phyloP scores from a whole-genome alignment of 2,113 vertebrate genomes.

The Murina feae region DNA sequence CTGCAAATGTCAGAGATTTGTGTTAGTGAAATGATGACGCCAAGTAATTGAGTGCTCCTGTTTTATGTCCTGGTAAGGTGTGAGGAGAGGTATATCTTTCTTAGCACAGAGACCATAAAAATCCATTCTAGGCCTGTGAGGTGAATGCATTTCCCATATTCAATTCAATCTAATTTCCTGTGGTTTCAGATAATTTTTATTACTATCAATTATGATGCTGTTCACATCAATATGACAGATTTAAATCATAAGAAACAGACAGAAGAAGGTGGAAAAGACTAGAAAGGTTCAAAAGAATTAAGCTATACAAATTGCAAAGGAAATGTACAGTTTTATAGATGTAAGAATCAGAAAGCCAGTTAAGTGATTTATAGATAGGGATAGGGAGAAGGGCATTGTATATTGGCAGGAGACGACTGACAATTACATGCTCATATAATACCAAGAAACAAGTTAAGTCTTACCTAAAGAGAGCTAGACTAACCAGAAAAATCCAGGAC shows the following conservation, averaged over 20 bases:
- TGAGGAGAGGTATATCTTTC: background rate
- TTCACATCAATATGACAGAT: conserved; percentile 8
- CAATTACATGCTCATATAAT: background rate
- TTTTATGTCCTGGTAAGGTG: background rate
- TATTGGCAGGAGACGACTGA: background rate
- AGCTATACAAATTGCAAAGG: background rate
- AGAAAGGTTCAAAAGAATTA: background rate
- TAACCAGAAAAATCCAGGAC: background rate
- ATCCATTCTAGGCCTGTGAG: background rate
- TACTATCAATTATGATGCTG: conserved; percentile 16
- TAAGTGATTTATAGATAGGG: background rate
- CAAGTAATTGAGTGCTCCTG: background rate
- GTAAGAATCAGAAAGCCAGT: background rate
- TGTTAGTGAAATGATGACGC: background rate
- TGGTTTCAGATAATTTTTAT: conserved; percentile 58
- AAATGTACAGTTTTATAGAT: background rate
- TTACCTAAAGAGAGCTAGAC: background rate
- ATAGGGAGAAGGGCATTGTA: background rate
- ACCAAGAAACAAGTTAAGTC: background rate
- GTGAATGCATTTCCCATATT: background rate
- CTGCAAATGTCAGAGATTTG: background rate
- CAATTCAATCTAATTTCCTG: background rate
- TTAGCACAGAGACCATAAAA: background rate
- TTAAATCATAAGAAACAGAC: conserved; percentile 28
- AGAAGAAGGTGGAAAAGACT: background rate